Base-by-base conservation (phyloP, 1,140 invertebrate genomes). In the Solenopsis invicta region DNA sequence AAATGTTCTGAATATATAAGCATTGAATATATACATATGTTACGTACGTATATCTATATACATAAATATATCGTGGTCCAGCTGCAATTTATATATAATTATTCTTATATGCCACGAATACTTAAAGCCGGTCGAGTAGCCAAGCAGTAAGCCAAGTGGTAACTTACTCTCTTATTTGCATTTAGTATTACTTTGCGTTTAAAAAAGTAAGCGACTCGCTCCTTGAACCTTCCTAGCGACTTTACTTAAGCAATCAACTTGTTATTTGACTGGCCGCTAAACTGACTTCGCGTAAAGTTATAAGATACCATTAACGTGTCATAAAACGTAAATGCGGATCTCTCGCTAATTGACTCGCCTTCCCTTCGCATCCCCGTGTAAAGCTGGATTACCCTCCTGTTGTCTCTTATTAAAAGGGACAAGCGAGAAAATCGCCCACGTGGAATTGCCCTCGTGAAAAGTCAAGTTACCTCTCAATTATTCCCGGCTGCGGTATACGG, bases 241-340 rank as follows among this genome's bases (percentile, higher is more conserved):
- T 52, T 37, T n/a, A 18, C 34, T 66, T 54, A 52, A 80, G 64
- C 64, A 67, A 80, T 69, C 66, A 80, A 80, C 48, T 80, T 67
- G 29, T 80, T 69, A 80, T 45, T 80, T 52, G 77, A 67, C 77
- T 16, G 77, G 64, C 66, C 64, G 48, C 77, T 81, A 81, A 81
- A 71, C 48, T 54, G 64, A 54, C 64, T 71, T 45, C 56, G 48
- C 56, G 62, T 71, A 54, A 69, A 81, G 64, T 81, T 56, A 69
- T 50, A 48, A 81, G 77, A 69, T 69, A 81, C 41, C 64, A 71
- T 71, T 81, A 81, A 34, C 77, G 34, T 54, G 50, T 81, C 64
- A 24, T 81, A 81, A 81, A 81, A 81, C 77, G 77, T 81, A 69
- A 81, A 69, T 13, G 64, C 77, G 64, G 34, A 41, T 71, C 64